These are phyloP conservation scores for Arbacia lixula DNA, from an alignment of 53 echinoderm and acorn worm species.

Conservation along the genomic window DNA sequence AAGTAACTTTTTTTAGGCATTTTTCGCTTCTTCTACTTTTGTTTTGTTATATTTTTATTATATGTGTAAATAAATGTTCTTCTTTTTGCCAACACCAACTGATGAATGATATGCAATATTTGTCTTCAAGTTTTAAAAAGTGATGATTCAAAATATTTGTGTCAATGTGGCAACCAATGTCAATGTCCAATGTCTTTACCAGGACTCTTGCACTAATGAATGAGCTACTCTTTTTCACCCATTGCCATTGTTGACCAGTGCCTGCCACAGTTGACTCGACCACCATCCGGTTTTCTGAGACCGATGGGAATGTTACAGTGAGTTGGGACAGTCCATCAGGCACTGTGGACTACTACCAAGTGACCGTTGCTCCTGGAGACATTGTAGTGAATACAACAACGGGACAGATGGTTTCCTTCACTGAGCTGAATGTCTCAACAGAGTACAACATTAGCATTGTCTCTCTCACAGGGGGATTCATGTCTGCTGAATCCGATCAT, in stretches of 20 bases:
- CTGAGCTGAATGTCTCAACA: not conserved
- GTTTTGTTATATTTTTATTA: too few relatives aligned
- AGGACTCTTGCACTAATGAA: too few relatives aligned
- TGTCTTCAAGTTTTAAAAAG: too few relatives aligned
- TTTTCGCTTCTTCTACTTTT: too few relatives aligned
- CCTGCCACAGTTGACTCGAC: not conserved
- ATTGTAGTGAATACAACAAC: not conserved
- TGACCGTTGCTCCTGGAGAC: not conserved
- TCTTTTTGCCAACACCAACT: too few relatives aligned
- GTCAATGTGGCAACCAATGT: too few relatives aligned
- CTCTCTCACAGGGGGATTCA: conserved; percentile 1
- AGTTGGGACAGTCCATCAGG: not conserved
- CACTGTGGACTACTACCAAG: not conserved
- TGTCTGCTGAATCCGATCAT: not conserved
- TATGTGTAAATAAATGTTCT: too few relatives aligned
- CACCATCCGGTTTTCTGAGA: not conserved
- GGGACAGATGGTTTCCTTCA: not conserved
- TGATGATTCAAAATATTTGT: too few relatives aligned
- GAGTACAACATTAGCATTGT: not conserved
- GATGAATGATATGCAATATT: too few relatives aligned
- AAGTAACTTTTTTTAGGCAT: too few relatives aligned
- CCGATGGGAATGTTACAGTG: not conserved
- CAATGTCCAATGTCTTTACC: too few relatives aligned
- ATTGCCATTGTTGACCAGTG: not conserved
- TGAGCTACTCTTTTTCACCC: too few relatives aligned